Evolutionary conservation across 2,888 invertebrate species (phyloP).

Genomic region (Euclidia mi): DNA sequence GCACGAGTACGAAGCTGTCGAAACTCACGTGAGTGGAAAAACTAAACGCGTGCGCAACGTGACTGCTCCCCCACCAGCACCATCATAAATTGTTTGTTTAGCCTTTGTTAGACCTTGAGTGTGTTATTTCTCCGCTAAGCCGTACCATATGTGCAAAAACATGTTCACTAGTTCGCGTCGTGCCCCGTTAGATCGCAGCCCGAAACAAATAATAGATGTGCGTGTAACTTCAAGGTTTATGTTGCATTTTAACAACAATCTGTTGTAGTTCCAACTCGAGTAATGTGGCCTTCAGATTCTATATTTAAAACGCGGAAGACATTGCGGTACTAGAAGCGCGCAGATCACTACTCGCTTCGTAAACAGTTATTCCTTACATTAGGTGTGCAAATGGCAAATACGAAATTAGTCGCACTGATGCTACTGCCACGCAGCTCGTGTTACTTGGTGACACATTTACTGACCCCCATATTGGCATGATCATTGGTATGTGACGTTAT

Average conservation of each 20-base stretch:
- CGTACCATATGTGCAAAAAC: constrained; percentile 41
- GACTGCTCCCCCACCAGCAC: constrained; percentile 56
- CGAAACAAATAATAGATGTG: constrained; percentile 48
- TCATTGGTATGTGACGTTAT: constrained; percentile 12
- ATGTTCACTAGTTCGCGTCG: constrained; percentile 48
- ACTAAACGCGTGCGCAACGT: constrained; percentile 70
- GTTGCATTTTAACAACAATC: constrained; percentile 66
- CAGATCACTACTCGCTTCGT: constrained; percentile 74
- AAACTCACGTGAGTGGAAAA: constrained; percentile 70
- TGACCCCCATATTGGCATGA: constrained; percentile 13
- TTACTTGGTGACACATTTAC: constrained; percentile 13
- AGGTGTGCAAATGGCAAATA: constrained; percentile 71
- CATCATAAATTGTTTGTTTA: constrained; percentile 61
- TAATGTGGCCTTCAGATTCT: constrained; percentile 86
- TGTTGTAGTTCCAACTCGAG: constrained; percentile 72
- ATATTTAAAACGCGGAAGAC: constrained; percentile 89
- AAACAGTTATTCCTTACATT: constrained; percentile 74
- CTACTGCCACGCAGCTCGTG: constrained; percentile 18
- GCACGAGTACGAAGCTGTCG: constrained; percentile 40
- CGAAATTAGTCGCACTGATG: constrained; percentile 57
- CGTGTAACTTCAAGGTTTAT: constrained; percentile 71
- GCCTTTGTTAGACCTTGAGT: constrained; percentile 64
- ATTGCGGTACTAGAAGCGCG: constrained; percentile 77
- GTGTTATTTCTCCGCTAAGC: constrained; percentile 35
- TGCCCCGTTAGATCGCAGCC: constrained; percentile 57